Conservation (phyloP, 2,797 vertebrate species). For the Catharus ustulatus region DNA sequence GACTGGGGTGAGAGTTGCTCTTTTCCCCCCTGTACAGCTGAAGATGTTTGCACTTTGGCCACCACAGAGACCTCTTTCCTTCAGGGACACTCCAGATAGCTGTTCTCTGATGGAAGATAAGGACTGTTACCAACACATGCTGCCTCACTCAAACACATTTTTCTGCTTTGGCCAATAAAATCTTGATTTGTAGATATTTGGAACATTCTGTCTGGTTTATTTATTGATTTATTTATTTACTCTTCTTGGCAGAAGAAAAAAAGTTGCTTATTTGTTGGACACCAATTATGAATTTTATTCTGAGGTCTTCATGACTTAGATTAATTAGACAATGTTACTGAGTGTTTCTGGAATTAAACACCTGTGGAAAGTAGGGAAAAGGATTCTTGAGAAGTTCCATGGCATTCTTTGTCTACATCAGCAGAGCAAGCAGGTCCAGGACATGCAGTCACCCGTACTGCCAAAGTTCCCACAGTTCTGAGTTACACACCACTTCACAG, state of each 20-base stretch:
- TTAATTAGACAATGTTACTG: background rate
- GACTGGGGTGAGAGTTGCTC: slow-evolving; percentile 1
- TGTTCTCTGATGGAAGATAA: slow-evolving; percentile 62
- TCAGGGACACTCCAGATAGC: background rate
- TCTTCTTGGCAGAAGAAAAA: background rate
- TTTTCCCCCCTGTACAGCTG: background rate
- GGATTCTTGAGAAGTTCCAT: background rate
- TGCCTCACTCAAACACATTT: slow-evolving; percentile 18
- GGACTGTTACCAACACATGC: background rate
- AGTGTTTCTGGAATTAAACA: slow-evolving; percentile 6
- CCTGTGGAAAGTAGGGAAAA: background rate
- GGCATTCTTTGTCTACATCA: background rate
- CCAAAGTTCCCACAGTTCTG: background rate
- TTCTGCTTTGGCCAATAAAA: slow-evolving; percentile 17
- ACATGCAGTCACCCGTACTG: background rate
- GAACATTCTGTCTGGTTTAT: slow-evolving; percentile 26
- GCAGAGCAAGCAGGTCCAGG: background rate
- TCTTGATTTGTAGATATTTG: slow-evolving; percentile 15
- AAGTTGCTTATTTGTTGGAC: background rate
- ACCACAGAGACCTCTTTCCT: background rate
- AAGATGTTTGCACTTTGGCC: background rate
- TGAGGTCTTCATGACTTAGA: background rate
- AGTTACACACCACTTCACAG: background rate
- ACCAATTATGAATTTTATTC: background rate
- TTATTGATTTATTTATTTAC: slow-evolving; percentile 34